Percentiles rank a stretch among this genome's conserved stretches.
These are phyloP conservation scores for Pandemis corylana DNA, from an alignment of 2,888 invertebrate species.

Conservation along the genomic window DNA sequence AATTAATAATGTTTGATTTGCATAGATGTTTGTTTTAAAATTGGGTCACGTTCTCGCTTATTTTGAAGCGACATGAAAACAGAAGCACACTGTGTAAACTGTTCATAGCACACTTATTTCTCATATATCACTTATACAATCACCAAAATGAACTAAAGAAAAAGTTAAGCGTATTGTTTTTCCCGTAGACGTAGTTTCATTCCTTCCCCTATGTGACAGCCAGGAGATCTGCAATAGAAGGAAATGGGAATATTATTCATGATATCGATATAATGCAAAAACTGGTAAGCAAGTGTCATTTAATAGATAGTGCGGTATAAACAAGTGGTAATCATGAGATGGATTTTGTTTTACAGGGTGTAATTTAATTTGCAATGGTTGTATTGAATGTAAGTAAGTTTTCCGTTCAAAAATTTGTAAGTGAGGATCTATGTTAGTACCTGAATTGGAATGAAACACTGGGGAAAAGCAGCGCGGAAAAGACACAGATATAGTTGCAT, in stretches of 20 bases:
- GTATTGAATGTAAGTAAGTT: no score
- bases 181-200: constrained; percentile 42
- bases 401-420: no score
- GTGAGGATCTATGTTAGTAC: no score
- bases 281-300: not conserved
- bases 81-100: not conserved
- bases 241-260: constrained; percentile 45
- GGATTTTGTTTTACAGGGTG: not conserved
- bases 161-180: not conserved
- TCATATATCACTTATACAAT: not conserved
- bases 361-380: not conserved
- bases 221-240: constrained; percentile 62
- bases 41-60: not conserved
- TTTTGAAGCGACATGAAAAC: not conserved
- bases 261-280: constrained; percentile 20
- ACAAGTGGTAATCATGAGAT: not conserved
- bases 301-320: not conserved
- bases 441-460: no score
- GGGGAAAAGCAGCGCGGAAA: no score
- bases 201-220: constrained; percentile 54
- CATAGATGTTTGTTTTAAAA: not conserved
- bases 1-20: constrained; percentile 1
- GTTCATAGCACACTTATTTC: not conserved
- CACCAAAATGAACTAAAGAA: not conserved
- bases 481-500: no score